phyloP scores from a whole-genome alignment of 1,140 invertebrate genomes.

The Panonychus citri region DNA sequence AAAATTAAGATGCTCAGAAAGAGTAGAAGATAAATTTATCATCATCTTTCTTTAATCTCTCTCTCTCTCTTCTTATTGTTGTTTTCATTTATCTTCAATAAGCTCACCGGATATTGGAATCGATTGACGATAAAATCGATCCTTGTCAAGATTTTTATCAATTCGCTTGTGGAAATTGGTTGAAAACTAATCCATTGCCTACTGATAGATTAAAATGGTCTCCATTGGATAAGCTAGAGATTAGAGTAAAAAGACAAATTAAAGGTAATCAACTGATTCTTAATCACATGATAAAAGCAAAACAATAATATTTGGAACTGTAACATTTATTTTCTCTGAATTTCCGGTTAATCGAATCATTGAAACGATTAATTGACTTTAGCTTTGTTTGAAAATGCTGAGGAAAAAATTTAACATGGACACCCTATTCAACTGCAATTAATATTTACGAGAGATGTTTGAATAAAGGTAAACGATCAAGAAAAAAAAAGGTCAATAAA shows the following conservation, averaged over 20 bases:
- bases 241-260: neutral
- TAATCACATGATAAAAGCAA: too few species aligned
- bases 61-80: neutral
- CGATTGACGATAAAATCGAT: slow-evolving; percentile 46
- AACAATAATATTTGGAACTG: too few species aligned
- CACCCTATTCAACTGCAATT: too few species aligned
- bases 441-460: too few species aligned
- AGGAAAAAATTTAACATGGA: too few species aligned
- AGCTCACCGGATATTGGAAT: slow-evolving; percentile 4
- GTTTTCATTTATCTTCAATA: neutral
- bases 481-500: too few species aligned
- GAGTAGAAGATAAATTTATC: neutral
- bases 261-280: too few species aligned
- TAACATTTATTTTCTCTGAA: too few species aligned
- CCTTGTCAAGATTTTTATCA: slow-evolving; percentile 52
- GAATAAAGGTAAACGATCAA: too few species aligned
- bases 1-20: neutral
- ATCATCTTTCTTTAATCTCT: neutral
- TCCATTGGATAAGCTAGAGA: neutral
- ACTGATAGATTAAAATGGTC: neutral
- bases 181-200: neutral
- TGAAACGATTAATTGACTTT: too few species aligned
- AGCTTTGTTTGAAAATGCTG: too few species aligned
- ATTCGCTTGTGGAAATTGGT: slow-evolving; percentile 36
- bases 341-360: too few species aligned